These are phyloP conservation scores for Mimachlamys varia DNA, from an alignment of 2,888 invertebrate genomes.

Conservation along the genomic window DNA sequence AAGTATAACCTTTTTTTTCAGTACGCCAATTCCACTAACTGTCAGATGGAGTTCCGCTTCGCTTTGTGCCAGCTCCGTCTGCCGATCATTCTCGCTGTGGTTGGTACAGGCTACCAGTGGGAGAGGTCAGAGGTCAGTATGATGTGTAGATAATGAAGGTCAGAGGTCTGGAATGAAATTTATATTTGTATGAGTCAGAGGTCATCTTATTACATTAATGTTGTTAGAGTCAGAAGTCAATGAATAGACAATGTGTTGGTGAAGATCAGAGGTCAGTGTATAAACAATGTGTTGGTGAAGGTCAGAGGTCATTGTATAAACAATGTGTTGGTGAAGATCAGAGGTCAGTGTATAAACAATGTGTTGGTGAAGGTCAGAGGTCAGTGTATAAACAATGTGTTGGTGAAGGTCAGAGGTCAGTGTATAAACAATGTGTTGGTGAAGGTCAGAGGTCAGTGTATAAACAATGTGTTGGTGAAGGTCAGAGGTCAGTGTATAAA, in stretches of 20 bases:
- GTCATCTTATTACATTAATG: background rate
- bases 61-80: conserved; percentile 75
- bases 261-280: background rate
- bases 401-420: too few relatives aligned
- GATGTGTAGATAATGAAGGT: background rate
- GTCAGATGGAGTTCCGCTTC: conserved; percentile 80
- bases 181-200: background rate
- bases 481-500: background rate
- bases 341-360: too few relatives aligned
- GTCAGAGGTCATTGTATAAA: background rate
- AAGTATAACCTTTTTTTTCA: conserved; percentile 55
- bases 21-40: conserved; percentile 78
- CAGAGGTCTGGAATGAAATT: background rate
- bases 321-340: too few relatives aligned
- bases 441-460: background rate
- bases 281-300: background rate
- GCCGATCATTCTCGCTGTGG: conserved; percentile 77
- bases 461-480: background rate
- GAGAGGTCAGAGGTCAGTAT: conserved; percentile 75
- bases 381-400: too few relatives aligned
- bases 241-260: background rate
- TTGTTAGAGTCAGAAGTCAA: background rate
- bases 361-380: too few relatives aligned
- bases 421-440: too few relatives aligned
- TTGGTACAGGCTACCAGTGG: conserved; percentile 79